phyloP scores from a whole-genome alignment of 2,888 invertebrate species.

The Archips crataeganus region DNA sequence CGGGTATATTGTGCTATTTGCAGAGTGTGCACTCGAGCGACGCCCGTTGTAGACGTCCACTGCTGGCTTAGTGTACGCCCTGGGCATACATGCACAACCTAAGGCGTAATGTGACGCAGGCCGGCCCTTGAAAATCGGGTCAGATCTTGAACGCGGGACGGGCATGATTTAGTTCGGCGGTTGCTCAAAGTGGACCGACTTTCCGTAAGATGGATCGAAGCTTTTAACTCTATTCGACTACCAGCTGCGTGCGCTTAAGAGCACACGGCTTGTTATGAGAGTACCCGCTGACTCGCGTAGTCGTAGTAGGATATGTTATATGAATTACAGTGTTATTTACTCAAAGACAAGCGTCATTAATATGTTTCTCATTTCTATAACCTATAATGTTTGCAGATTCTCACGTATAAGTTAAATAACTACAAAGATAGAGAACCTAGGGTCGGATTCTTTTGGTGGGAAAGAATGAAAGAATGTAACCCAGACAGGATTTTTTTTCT shows the following conservation, averaged over 20 bases:
- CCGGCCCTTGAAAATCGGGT: conserved; percentile 70
- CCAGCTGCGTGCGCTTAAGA: conserved; percentile 69
- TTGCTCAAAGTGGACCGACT: conserved; percentile 77
- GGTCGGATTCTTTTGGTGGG: neutral
- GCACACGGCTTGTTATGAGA: conserved; percentile 59
- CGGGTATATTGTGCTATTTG: conserved; percentile 30
- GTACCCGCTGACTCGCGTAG: conserved; percentile 59
- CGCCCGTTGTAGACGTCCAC: conserved; percentile 21
- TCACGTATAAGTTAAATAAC: neutral
- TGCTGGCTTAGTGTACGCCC: conserved; percentile 25
- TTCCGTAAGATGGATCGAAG: conserved; percentile 78
- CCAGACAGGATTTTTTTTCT: no score
- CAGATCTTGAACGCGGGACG: conserved; percentile 64
- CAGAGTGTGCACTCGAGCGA: conserved; percentile 19
- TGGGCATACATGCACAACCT: conserved; percentile 18
- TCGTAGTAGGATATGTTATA: conserved; percentile 44
- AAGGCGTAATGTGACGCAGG: conserved; percentile 60
- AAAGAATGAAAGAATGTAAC: no score
- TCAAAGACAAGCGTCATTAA: neutral
- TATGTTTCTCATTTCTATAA: neutral
- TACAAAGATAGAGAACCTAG: neutral
- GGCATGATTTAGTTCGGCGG: conserved; percentile 74
- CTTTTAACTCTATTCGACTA: conserved; percentile 78
- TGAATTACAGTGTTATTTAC: conserved; percentile 58
- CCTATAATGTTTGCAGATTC: neutral